Base-by-base conservation (phyloP, 2,888 invertebrate species). In the Nowickia ferox region DNA sequence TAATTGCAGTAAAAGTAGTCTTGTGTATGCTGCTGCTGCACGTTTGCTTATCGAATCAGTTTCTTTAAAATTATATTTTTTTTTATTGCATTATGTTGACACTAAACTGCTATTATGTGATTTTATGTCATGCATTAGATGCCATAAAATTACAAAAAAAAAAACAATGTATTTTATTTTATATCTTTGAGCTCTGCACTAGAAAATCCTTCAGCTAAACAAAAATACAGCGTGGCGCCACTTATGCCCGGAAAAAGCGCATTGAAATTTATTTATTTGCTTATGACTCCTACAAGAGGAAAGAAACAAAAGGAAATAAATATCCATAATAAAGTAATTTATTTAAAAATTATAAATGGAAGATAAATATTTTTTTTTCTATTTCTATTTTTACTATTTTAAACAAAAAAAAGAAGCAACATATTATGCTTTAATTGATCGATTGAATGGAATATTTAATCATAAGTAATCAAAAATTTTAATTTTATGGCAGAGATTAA, bases 41-140 rank as follows among this genome's bases (percentile, higher is more conserved):
- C 30, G 30, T 30, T 30, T 30, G 30, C 30, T 30, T 30, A 30
- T 30, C 6, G 6, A 30, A 30, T 30, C 30, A 30, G 30, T 30
- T 30, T 30, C 6, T 30, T 30, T 30, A 30, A 30, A 30, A 30
- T 30, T 30, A 30, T 30, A 30, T 30, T 4, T 30, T 30, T 30
- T 30, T 30, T 30, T 30, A 30, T 30, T 30, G 30, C 30, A 30
- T 30, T 30, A 30, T 6, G 59, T 68, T 72, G 72, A 68, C 48
- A 57, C 68, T 69, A 44, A 22, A 51, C 57, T 61, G 38, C 44
- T 48, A 79, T 79, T 79, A 75, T 71, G 30, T 71, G 79, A 84
- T 84, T 68, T 79, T 55, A 65, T 79, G 42, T 79, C 81, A 46
- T 53, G 44, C 59, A 68, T 75, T 55, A 40, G 51, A 75, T 74